Percentiles rank a stretch among this genome's conserved stretches.
phyloP scores from a whole-genome alignment of 1,140 invertebrate genomes.

The Dendroctonus ponderosae region DNA sequence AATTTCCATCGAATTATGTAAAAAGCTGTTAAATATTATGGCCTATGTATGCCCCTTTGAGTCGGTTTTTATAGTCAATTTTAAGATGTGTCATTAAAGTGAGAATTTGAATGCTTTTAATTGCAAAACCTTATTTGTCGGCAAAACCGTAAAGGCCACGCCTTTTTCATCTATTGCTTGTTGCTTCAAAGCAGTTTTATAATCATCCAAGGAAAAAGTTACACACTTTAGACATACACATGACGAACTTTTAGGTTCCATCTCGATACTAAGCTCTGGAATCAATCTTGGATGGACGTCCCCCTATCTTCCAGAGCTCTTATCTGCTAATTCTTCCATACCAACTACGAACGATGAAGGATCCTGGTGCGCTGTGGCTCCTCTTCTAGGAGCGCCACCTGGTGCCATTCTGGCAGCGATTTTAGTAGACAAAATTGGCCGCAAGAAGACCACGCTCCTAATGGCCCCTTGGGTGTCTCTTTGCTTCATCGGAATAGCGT shows the following conservation, averaged over 20 bases:
- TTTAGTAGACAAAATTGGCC: conserved; percentile 59
- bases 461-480: conserved; percentile 60
- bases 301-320: conserved; percentile 44
- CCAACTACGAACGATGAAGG: conserved; percentile 58
- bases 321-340: conserved; percentile 45
- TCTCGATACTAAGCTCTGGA: conserved; percentile 41
- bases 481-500: conserved; percentile 65
- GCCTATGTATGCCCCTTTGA: too few relatives aligned
- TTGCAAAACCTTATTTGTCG: too few relatives aligned
- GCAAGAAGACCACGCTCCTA: conserved; percentile 64
- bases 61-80: too few relatives aligned
- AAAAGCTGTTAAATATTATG: too few relatives aligned
- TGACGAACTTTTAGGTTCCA: conserved; percentile 34
- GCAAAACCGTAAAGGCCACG: too few relatives aligned
- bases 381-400: conserved; percentile 52
- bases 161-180: too few relatives aligned
- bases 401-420: conserved; percentile 54
- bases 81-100: too few relatives aligned
- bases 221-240: neutral
- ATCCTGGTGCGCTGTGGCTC: conserved; percentile 60
- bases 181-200: too few relatives aligned
- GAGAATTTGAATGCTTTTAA: too few relatives aligned
- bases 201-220: neutral
- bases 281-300: conserved; percentile 47
- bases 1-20: too few relatives aligned